These are phyloP conservation scores for Epizoanthus ramosus DNA, from an alignment of 92 coral and sea anemone genomes.

Conservation along the genomic window DNA sequence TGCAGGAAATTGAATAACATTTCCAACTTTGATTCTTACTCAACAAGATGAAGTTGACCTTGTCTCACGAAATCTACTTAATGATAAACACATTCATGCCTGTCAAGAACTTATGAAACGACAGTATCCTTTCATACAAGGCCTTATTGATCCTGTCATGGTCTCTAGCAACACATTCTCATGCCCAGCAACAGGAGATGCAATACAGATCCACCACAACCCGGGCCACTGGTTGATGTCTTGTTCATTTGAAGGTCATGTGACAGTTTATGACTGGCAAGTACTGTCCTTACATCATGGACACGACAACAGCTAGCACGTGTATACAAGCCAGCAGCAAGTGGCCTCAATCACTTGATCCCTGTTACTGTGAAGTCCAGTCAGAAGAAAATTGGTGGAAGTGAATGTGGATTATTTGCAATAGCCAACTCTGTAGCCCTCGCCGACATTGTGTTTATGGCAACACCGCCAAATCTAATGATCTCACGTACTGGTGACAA, in stretches of 20 bases:
- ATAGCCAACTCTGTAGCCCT: neutral
- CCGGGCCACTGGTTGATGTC: constrained; percentile 48
- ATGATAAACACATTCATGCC: constrained; percentile 37
- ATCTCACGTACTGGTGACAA: too few species aligned
- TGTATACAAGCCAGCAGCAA: too few species aligned
- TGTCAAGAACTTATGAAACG: neutral
- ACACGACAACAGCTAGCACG: too few species aligned
- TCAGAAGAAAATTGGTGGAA: constrained; percentile 38
- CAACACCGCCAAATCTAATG: too few species aligned
- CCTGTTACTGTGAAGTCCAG: neutral
- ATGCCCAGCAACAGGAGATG: constrained; percentile 4
- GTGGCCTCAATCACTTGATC: too few species aligned
- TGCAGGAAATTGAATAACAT: too few species aligned
- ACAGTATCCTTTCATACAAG: constrained; percentile 24
- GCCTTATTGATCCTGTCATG: constrained; percentile 40
- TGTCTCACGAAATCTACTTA: constrained; percentile 9
- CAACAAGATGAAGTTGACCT: constrained; percentile 3
- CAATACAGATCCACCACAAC: constrained; percentile 36
- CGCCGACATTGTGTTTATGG: too few species aligned
- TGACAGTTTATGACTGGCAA: too few species aligned
- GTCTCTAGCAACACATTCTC: constrained; percentile 22
- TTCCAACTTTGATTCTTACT: neutral
- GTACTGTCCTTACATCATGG: too few species aligned
- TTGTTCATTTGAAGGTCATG: neutral
- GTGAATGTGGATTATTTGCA: constrained; percentile 52